Conservation (phyloP, 2,113 vertebrate genomes). For the Gallinago media region DNA sequence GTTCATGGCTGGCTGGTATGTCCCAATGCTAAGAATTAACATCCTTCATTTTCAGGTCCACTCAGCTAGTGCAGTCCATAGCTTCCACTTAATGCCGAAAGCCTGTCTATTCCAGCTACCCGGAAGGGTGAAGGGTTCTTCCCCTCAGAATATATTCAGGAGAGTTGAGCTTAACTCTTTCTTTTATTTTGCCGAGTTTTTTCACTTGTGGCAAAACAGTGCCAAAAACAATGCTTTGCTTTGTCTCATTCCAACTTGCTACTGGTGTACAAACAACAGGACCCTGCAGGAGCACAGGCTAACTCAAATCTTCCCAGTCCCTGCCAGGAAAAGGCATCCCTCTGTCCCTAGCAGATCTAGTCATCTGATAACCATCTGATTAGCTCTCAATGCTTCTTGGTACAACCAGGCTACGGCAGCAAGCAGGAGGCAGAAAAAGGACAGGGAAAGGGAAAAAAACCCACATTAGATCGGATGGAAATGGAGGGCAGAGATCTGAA, state of each 20-base stretch:
- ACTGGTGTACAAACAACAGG: not conserved
- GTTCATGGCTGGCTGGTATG: not conserved
- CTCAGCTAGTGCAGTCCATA: not conserved
- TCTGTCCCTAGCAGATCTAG: not conserved
- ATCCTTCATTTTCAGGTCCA: not conserved
- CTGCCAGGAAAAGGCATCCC: not conserved
- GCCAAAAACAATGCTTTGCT: not conserved
- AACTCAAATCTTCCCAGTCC: not conserved
- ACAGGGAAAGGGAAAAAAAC: not conserved
- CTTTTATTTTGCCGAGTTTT: not conserved
- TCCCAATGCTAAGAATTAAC: not conserved
- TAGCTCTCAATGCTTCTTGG: not conserved
- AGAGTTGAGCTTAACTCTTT: not conserved
- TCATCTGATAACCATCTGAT: not conserved
- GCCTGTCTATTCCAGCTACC: not conserved
- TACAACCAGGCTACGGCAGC: not conserved
- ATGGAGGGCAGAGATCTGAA: not conserved
- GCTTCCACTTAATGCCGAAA: not conserved
- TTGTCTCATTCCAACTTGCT: not conserved
- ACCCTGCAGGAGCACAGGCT: not conserved
- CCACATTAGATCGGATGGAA: not conserved
- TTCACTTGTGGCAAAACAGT: not conserved
- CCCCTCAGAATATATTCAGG: not conserved
- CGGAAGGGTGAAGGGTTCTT: not conserved
- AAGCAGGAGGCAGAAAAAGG: not conserved